Base-by-base conservation (phyloP, 2,113 vertebrate genomes). In the Carassius carassius region DNA sequence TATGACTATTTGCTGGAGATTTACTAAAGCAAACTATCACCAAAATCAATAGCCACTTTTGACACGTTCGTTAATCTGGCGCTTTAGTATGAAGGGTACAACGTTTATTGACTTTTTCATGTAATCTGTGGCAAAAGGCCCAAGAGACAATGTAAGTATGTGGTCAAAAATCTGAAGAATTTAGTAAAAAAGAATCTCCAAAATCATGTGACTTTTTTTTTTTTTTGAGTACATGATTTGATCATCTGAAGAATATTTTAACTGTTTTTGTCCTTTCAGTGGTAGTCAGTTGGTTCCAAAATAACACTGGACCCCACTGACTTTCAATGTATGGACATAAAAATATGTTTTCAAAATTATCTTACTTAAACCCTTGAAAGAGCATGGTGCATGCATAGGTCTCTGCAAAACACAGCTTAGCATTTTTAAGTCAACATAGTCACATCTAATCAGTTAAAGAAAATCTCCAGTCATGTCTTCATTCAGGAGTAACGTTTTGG, bases 1-100 rank as follows among this genome's bases (percentile, higher is more conserved):
- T 72, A 69, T 81, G 79, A 69, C 79, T 81, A 81, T 81, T 81
- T 81, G 79, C 79, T 67, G 62, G 78, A 81, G 62, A 69, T 69
- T 67, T 69, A 67, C 62, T 81, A 81, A 81, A 81, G 78, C 62
- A 81, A 81, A 81, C 60, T 67, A 81, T 81, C 78, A 81, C 62
- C 78, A 81, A 81, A 81, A 81, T 81, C 79, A 81, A 81, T 81
- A 81, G 63, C 25, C 41, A 6, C 79, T 67, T 67, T 67, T 81
- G 78, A 81, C 78, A 81, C 16, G 25, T 81, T 81, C 78, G 67
- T 81, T 81, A 81, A 81, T 67, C 78, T 81, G 62, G 41, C 7
- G 10, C 79, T 69, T 49, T 81, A 51, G 62, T n/a, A 69, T 51
- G 44, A 69, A 81, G 44, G 11, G 25, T 69, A 81, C 62, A 69